Conservation (phyloP, 2,797 vertebrate genomes). For the Poecilia picta region DNA sequence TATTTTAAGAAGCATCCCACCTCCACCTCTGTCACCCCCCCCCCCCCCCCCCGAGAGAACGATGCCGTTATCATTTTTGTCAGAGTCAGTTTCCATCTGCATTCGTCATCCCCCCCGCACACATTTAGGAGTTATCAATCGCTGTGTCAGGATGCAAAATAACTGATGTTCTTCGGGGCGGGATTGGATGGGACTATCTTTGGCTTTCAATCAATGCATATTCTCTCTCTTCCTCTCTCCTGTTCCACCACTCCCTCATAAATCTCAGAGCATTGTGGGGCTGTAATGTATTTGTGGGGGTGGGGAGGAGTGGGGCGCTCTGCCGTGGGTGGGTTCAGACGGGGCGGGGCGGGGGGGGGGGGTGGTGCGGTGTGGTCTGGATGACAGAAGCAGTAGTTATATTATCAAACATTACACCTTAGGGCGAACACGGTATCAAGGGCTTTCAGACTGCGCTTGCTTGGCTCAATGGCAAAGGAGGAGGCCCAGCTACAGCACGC, state of each 20-base stretch:
- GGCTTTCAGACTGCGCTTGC: conserved; percentile 79
- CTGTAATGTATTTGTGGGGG: conserved; percentile 90
- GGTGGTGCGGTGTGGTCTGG: conserved; percentile 59
- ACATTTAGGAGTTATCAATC: conserved; percentile 99
- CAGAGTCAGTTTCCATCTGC: conserved; percentile 98
- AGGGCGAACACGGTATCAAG: conserved; percentile 93
- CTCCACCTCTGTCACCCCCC: conserved; percentile 93
- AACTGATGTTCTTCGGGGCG: conserved; percentile 98
- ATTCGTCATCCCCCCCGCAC: conserved; percentile 96
- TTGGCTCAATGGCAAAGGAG: conserved; percentile 75
- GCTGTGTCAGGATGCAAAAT: conserved; percentile 99
- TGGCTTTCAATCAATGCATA: conserved; percentile 99
- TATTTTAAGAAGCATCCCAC: conserved; percentile 99
- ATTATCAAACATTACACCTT: conserved; percentile 99
- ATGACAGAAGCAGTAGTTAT: conserved; percentile 97
- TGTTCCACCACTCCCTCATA: conserved; percentile 89
- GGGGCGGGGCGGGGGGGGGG: conserved; percentile 39
- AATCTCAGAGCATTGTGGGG: conserved; percentile 94
- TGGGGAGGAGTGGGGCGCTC: conserved; percentile 56
- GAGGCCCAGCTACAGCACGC: conserved; percentile 80
- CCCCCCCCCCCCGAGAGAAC: too few relatives aligned
- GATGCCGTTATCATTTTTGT: conserved; percentile 99
- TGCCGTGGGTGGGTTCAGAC: conserved; percentile 52
- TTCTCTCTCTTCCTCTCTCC: conserved; percentile 84
- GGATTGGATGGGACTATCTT: conserved; percentile 99